These are phyloP conservation scores for Actinostola sp. DNA, from an alignment of 92 coral and sea anemone genomes.

Conservation along the genomic window DNA sequence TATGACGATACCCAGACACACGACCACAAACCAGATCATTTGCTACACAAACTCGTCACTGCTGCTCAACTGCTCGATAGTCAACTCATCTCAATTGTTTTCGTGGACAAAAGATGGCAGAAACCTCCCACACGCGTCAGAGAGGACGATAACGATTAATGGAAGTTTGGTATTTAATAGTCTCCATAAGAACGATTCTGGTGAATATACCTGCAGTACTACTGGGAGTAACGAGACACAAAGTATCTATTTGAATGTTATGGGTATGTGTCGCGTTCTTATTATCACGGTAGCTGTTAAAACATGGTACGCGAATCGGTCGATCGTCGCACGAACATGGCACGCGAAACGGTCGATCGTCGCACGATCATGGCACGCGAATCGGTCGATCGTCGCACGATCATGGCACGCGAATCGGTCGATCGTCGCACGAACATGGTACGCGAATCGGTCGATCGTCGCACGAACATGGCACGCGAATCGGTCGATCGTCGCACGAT, in stretches of 20 bases:
- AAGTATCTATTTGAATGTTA: neutral
- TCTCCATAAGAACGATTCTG: slow-evolving; percentile 11
- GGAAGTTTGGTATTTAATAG: neutral
- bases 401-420: no score
- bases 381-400: no score
- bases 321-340: neutral
- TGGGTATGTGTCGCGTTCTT: neutral
- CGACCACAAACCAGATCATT: no score
- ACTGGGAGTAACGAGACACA: slow-evolving; percentile 2
- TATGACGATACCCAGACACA: no score
- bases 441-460: no score
- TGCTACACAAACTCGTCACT: neutral
- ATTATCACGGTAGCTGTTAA: neutral
- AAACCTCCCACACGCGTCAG: neutral
- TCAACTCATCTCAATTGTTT: neutral
- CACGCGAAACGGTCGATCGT: no score
- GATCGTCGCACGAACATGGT: no score
- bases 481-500: no score
- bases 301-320: neutral
- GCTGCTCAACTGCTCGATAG: slow-evolving; percentile 5
- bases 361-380: no score
- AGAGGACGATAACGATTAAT: neutral
- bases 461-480: no score
- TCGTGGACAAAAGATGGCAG: slow-evolving; percentile 14
- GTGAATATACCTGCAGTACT: slow-evolving; percentile 15